Conservation (phyloP, 2,888 invertebrate genomes). For the Acrobasis consociella region DNA sequence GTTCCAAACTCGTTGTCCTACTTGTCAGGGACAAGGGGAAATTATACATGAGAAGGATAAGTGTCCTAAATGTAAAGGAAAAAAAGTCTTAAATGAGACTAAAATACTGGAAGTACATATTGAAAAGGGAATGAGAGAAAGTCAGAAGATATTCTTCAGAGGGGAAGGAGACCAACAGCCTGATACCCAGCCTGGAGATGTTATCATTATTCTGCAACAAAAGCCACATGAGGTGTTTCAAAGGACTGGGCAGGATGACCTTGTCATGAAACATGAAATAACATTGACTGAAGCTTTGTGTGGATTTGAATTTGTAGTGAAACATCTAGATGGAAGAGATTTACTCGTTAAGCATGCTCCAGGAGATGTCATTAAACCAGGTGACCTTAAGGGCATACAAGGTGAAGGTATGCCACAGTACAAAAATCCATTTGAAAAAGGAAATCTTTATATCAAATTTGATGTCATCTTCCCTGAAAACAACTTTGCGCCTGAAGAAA, state of each 20-base stretch:
- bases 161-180: conserved; percentile 96
- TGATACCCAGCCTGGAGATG: conserved; percentile 93
- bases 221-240: conserved; percentile 91
- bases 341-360: conserved; percentile 89
- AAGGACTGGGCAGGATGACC: conserved; percentile 87
- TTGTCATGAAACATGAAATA: conserved; percentile 88
- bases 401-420: conserved; percentile 96
- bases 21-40: conserved; percentile 87
- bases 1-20: conserved; percentile 83
- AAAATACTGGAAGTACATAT: conserved; percentile 94
- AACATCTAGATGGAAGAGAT: conserved; percentile 94
- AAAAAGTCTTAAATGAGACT: conserved; percentile 91
- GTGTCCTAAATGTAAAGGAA: conserved; percentile 92
- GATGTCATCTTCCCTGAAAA: conserved; percentile 92
- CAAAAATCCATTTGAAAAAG: conserved; percentile 92
- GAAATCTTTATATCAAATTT: conserved; percentile 94
- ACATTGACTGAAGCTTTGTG: conserved; percentile 94
- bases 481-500: conserved; percentile 88
- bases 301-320: conserved; percentile 92
- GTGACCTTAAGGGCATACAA: conserved; percentile 88
- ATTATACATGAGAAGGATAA: conserved; percentile 91
- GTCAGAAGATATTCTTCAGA: conserved; percentile 92
- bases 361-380: conserved; percentile 93
- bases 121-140: conserved; percentile 94
- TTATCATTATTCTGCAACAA: conserved; percentile 92